These are phyloP conservation scores for Pipistrellus nathusii DNA, from an alignment of 2,797 vertebrate genomes.

Conservation along the genomic window DNA sequence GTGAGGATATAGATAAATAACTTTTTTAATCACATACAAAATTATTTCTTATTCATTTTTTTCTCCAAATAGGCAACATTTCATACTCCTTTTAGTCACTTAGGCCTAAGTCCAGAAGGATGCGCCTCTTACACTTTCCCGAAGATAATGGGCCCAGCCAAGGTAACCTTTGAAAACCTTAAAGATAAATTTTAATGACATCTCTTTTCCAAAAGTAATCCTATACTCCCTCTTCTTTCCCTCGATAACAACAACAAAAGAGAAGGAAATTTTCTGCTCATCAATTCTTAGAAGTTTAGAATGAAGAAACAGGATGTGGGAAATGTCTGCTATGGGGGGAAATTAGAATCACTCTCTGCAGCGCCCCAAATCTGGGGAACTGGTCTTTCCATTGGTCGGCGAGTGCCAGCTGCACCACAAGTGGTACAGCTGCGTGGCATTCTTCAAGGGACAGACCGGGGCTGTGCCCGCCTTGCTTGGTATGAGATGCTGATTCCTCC, in stretches of 20 bases:
- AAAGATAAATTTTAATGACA: neutral
- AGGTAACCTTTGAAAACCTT: conserved; percentile 87
- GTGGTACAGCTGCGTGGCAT: neutral
- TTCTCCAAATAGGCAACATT: conserved; percentile 92
- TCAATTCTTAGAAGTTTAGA: neutral
- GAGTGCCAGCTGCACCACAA: neutral
- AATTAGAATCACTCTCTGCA: neutral
- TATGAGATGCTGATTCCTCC: neutral
- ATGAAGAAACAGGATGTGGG: neutral
- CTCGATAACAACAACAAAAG: neutral
- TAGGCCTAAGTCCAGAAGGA: conserved; percentile 94
- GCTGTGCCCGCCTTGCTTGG: neutral
- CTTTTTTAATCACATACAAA: neutral
- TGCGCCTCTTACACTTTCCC: conserved; percentile 97
- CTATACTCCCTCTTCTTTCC: neutral
- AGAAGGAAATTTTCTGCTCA: neutral
- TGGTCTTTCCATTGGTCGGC: no score
- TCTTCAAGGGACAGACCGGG: neutral
- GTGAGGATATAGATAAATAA: neutral
- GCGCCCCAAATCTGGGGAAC: rapidly evolving
- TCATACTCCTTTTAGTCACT: conserved; percentile 93
- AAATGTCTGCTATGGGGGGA: neutral
- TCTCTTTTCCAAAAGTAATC: neutral
- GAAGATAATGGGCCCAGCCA: conserved; percentile 93
- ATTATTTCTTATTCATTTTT: neutral